Percentiles rank a stretch among this genome's conserved stretches.
Evolutionary conservation across 2,113 vertebrate species (phyloP).

Genomic region (mouse (Mus musculus)): GRCm39 chr2:50112501-50113000

Average conservation of each 20-base stretch:
- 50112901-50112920: background rate
- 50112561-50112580: background rate
- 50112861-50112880: background rate
- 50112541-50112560: constrained; percentile 4
- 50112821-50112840: background rate
- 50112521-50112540: background rate
- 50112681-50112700: no score
- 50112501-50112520: background rate
- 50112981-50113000: background rate
- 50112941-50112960: background rate
- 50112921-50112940: background rate
- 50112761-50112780: no score
- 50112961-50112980: background rate
- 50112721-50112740: no score
- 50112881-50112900: background rate
- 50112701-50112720: no score
- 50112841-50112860: background rate
- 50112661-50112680: background rate
- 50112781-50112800: no score
- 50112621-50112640: background rate
- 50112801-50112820: no score
- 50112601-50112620: background rate
- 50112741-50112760: no score
- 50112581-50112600: no score
- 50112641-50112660: background rate